Evolutionary conservation across 92 coral and sea anemone species (phyloP), one percentile per base, ranked within the genome.

Genomic region (Anthopleura xanthogrammica): DNA sequence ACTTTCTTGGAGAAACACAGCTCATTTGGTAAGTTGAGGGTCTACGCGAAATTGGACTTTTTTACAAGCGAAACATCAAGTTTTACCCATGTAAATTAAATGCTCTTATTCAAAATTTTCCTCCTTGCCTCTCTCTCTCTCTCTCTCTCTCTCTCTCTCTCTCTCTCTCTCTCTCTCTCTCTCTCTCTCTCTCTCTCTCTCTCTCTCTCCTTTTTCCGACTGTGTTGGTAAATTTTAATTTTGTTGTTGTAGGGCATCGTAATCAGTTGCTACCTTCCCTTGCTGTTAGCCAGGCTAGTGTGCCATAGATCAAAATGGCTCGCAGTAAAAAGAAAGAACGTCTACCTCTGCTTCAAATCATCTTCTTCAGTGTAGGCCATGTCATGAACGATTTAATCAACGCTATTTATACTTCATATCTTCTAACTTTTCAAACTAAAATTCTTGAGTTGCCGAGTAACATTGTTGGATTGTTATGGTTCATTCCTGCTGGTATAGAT

Each of bases 371-470:
- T 52, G 80, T 85, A 0, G 98, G 98, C 48, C 92, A 93, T 64
- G 62, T 93, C 52, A 79, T 93, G 79, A 87, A 88, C 74, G 98
- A 93, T 66, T 80, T 90, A 1, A 86, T 89, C 5, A 17, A 60
- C 4, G 78, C 87, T 0, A 90, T 92, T 0, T 92, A 88, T 83
- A 7, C 43, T 14, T 92, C 95, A 9, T 93, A 93, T 65, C 13
- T 93, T 65, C 39, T 93, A 41, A 80, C 82, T 42, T 93, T 83
- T 72, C 91, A 89, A 76, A 93, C 92, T 19, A 93, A 90, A 88
- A 91, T 93, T 16, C 86, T 93, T 12, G 98, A 90, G 14, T 60
- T 93, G n/a, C 90, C 98, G 7, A 92, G 83, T 52, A 78, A 82
- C 66, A 48, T 90, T 4, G 89, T 88, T 5, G 98, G 98, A 2